phyloP scores from a whole-genome alignment of 1,140 invertebrate genomes.

The Atopsyche davidsoni region DNA sequence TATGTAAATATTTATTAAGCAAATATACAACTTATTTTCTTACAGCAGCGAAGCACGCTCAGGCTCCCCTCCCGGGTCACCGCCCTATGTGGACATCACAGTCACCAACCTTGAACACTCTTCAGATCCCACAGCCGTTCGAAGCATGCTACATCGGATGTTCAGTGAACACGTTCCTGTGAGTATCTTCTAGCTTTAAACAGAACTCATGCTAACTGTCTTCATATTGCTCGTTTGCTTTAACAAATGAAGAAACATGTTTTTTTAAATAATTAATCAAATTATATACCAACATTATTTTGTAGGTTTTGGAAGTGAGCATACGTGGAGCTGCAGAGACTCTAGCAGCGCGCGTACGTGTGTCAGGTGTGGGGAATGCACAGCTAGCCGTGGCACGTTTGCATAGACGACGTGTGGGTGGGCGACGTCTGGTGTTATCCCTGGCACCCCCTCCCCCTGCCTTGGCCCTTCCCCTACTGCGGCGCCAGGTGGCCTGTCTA shows the following conservation, averaged over 20 bases:
- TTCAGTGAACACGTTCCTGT: conserved; percentile 29
- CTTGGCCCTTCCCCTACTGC: conserved; percentile 56
- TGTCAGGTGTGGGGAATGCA: conserved; percentile 49
- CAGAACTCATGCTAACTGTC: too few relatives aligned
- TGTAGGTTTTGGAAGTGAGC: conserved; percentile 34
- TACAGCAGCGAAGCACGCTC: conserved; percentile 26
- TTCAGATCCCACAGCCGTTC: conserved; percentile 33
- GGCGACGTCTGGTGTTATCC: conserved; percentile 71
- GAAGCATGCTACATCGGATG: conserved; percentile 27
- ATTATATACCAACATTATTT: too few relatives aligned
- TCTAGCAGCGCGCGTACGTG: conserved; percentile 37
- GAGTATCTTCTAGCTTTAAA: conserved; percentile 9
- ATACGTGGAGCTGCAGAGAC: conserved; percentile 39
- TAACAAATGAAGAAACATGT: too few relatives aligned
- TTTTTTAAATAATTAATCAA: too few relatives aligned
- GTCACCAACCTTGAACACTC: conserved; percentile 43
- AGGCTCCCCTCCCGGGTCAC: conserved; percentile 22
- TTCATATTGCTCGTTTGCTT: too few relatives aligned
- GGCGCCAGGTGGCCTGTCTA: conserved; percentile 48
- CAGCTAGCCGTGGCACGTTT: conserved; percentile 75
- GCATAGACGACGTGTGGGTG: conserved; percentile 71
- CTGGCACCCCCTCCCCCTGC: conserved; percentile 59
- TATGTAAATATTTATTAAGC: too few relatives aligned
- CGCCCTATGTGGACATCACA: conserved; percentile 32
- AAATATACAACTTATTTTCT: not conserved